Evolutionary conservation across 2,797 vertebrate genomes (phyloP), one percentile per base, ranked within the genome.

Genomic region (Sebastolobus alascanus): DNA sequence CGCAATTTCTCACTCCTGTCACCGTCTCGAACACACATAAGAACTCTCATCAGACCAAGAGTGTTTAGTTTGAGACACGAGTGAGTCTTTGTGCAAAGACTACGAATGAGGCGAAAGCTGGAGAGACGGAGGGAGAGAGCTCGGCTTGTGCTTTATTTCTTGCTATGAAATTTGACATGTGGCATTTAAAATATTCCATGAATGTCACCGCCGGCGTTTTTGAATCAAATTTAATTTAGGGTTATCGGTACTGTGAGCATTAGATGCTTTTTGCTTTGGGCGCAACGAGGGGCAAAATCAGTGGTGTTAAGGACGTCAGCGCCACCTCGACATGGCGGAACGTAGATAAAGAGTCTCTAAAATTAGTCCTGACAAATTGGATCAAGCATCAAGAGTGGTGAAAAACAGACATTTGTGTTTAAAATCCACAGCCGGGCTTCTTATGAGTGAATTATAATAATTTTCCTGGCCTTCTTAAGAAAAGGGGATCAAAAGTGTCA

Each of bases 351-450:
- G 46, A 25, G 66, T 50, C 38, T 81, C 74, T 87, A 55, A 86
- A 89, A 87, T 90, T 73, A 86, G 67, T 69, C 43, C 22, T 68
- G 72, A 87, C 71, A 79, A 82, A 84, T 63, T 79, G 65, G 61
- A 78, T 75, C 58, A 73, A 67, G 31, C 68, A 70, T 84, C 38
- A 56, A 50, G 85, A 84, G 77, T 54, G 6, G 27, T 56, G 14
- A 43, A 86, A 82, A 81, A 68, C 58, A 76, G 55, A 74, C 37
- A 37, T 70, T 83, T 70, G 25, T 50, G 40, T 61, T 76, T 71
- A 40, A 80, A 80, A 86, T 78, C 63, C 64, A 75, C 55, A 60
- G 43, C 52, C 59, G 37, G 37, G 71, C 55, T 69, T 54, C 58
- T 69, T n/a, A 50, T 10, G 31, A 27, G 31, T 65, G 50, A 55